Percentiles rank a stretch among this genome's conserved stretches.
Conservation (phyloP, 2,113 vertebrate species). For the Aptenodytes patagonicus region DNA sequence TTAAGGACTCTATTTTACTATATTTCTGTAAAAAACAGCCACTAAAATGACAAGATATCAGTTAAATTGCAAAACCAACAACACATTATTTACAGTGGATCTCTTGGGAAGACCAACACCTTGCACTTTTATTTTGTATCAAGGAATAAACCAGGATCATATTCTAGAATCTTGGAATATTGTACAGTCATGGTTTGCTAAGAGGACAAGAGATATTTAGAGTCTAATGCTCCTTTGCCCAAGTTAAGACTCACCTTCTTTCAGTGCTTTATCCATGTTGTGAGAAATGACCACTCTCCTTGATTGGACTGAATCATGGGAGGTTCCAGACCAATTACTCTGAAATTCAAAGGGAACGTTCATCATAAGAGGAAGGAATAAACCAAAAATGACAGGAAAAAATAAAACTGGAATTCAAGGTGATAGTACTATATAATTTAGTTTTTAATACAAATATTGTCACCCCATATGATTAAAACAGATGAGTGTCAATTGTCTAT, state of each 20-base stretch:
- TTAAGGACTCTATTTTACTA: neutral
- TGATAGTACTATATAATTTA: neutral
- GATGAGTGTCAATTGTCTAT: neutral
- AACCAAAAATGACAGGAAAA: neutral
- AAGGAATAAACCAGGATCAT: neutral
- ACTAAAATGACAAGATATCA: neutral
- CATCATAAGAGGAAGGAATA: neutral
- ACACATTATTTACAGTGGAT: neutral
- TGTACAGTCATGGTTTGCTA: neutral
- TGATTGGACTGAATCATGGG: slow-evolving; percentile 79
- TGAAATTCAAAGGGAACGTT: slow-evolving; percentile 65
- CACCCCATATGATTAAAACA: neutral
- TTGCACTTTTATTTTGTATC: neutral
- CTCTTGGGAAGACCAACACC: neutral
- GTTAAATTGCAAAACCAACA: neutral
- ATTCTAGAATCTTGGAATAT: neutral
- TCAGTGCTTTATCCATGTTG: slow-evolving; percentile 94
- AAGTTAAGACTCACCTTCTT: slow-evolving; percentile 85
- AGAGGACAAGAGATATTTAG: neutral
- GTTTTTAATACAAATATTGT: neutral
- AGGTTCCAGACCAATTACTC: slow-evolving; percentile 76
- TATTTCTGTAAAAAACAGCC: neutral
- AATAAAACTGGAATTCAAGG: neutral
- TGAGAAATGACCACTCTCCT: slow-evolving; percentile 94
- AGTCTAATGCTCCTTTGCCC: neutral